Base-by-base conservation (phyloP, 2,888 invertebrate species). In the Elysia crispata region DNA sequence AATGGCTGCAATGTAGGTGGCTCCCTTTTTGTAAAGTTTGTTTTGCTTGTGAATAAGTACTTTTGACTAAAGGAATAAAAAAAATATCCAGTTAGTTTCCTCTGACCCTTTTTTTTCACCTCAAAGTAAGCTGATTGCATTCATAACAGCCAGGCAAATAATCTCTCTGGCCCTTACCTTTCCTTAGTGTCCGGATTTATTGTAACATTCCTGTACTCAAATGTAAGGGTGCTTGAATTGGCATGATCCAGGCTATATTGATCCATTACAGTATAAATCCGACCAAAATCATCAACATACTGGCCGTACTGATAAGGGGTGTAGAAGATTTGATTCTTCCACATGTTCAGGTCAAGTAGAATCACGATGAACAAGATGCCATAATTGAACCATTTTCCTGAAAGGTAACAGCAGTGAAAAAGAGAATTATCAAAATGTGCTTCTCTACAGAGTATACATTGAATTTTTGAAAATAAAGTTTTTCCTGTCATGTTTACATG, bases 331-430 rank as follows among this genome's bases (percentile, higher is more conserved):
- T 93, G 93, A 87, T 93, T 93, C 86, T 93, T 93, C 93, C 93
- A 93, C 93, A 93, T 93, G 88, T 93, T 93, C 78, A 93, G 86
- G 86, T 93, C 93, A 31, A 93, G 89, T 75, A 93, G 89, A 92
- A 93, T 93, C 25, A 93, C 93, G 80, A 93, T 85, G 82, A 93
- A 93, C 79, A 93, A 92, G 76, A 93, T 92, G 41, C 93, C 93
- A 85, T 93, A 93, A 87, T 93, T 93, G 87, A 93, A 93, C 93
- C 93, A 93, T 88, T 93, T 93, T n/a, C 93, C 93, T 93, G 89
- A 23, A n/a, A 50, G 66, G 64, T 31, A 20, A 33, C 25, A 41
- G 13, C 11, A 8, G 66, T 3, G 33, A 23, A 69, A 28, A 67
- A 25, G 31, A 30, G 13, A 28, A 66, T 5, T 18, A 67, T 5